phyloP scores from a whole-genome alignment of 2,888 invertebrate species.

The Cheilosia vernalis region DNA sequence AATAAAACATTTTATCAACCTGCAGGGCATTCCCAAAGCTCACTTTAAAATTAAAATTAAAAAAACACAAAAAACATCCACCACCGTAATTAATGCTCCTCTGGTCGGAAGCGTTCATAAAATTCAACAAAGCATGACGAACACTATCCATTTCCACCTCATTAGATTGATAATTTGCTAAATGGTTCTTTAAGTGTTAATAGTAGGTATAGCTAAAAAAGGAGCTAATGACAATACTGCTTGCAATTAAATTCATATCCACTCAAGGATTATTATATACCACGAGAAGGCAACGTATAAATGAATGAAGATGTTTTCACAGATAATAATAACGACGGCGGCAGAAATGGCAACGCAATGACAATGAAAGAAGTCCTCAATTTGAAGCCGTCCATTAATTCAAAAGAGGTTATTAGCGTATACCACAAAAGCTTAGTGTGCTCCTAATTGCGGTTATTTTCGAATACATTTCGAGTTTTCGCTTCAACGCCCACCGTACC shows the following conservation, averaged over 20 bases:
- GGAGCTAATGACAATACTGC: slow-evolving; percentile 32
- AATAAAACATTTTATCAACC: neutral
- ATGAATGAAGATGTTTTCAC: slow-evolving; percentile 13
- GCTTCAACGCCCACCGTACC: slow-evolving; percentile 12
- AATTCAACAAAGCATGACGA: slow-evolving; percentile 44
- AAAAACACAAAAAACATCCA: too few species aligned
- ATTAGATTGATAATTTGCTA: slow-evolving; percentile 55
- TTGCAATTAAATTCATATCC: slow-evolving; percentile 55
- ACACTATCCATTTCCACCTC: slow-evolving; percentile 38
- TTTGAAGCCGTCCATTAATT: slow-evolving; percentile 23
- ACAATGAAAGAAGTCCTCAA: neutral
- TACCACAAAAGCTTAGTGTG: slow-evolving; percentile 31
- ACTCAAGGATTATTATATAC: slow-evolving; percentile 35
- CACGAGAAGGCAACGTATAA: slow-evolving; percentile 19
- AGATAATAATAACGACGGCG: slow-evolving; percentile 16
- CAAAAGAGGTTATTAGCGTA: slow-evolving; percentile 31
- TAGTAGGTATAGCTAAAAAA: slow-evolving; percentile 18
- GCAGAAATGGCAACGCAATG: slow-evolving; percentile 5
- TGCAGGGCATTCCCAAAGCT: too few species aligned
- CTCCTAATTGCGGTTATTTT: slow-evolving; percentile 55
- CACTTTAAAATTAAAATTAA: too few species aligned
- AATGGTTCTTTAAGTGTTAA: slow-evolving; percentile 23
- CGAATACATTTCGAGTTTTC: slow-evolving; percentile 32
- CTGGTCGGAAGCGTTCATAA: slow-evolving; percentile 6
- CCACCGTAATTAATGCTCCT: neutral